These are phyloP conservation scores for Chrysocyon brachyurus DNA, from an alignment of 2,797 vertebrate species.

Conservation along the genomic window DNA sequence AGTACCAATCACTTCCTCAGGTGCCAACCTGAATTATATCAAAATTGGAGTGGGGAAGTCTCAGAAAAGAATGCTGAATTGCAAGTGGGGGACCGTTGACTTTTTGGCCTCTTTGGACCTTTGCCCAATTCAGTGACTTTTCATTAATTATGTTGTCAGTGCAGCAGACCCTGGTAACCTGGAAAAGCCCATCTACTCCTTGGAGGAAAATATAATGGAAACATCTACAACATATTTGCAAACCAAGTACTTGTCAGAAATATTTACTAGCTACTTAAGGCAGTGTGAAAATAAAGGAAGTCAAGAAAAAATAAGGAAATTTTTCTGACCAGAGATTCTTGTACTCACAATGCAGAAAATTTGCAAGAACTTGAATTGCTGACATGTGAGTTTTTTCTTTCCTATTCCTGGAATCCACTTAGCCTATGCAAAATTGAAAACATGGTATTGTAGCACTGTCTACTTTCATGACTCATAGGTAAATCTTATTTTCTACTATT, in stretches of 20 bases:
- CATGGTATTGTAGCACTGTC: neutral
- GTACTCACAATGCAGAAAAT: constrained; percentile 39
- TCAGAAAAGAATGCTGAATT: constrained; percentile 34
- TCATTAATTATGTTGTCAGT: constrained; percentile 71
- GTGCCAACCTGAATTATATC: neutral
- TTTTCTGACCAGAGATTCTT: constrained; percentile 35
- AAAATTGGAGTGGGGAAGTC: constrained; percentile 26
- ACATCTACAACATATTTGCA: constrained; percentile 36
- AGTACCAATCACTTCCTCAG: neutral
- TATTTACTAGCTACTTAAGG: constrained; percentile 61
- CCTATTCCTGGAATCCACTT: neutral
- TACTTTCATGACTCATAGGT: neutral
- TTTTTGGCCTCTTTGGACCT: constrained; percentile 35
- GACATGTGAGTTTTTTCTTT: constrained; percentile 13
- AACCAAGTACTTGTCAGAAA: constrained; percentile 67
- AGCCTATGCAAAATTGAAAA: constrained; percentile 32
- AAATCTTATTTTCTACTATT: constrained; percentile 9
- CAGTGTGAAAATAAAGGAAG: constrained; percentile 62
- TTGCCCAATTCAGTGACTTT: constrained; percentile 58
- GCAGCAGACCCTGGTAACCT: neutral
- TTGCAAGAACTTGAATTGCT: constrained; percentile 61
- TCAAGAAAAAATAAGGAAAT: constrained; percentile 39
- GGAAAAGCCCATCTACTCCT: constrained; percentile 42
- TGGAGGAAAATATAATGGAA: constrained; percentile 57
- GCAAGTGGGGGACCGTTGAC: neutral